Evolutionary conservation across 2,113 vertebrate species (phyloP).

Genomic region (Glaucidium brasilianum): DNA sequence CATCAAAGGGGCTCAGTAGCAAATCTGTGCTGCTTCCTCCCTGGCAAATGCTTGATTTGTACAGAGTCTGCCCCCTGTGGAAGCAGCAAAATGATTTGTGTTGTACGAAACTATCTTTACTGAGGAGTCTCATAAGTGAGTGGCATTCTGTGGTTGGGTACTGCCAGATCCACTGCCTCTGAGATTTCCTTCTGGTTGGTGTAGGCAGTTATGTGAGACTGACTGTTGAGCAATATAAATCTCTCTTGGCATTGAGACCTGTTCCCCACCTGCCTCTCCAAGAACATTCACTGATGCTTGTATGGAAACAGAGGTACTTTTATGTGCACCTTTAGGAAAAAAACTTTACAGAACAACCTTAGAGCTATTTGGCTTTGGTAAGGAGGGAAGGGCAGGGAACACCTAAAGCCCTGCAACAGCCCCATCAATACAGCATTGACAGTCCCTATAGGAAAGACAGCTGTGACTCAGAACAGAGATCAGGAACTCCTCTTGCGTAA

Average conservation of each 20-base stretch:
- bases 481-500: neutral
- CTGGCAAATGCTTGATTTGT: slow-evolving; percentile 3
- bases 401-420: neutral
- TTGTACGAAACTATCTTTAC: neutral
- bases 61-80: neutral
- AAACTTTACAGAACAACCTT: neutral
- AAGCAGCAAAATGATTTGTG: neutral
- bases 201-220: neutral
- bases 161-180: neutral
- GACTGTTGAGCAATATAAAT: neutral
- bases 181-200: neutral
- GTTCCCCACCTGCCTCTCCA: neutral
- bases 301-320: neutral
- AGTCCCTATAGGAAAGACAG: neutral
- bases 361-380: neutral
- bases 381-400: neutral
- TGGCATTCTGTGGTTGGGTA: neutral
- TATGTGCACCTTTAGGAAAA: neutral
- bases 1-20: slow-evolving; percentile 32
- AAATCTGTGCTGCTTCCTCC: slow-evolving; percentile 35
- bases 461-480: neutral
- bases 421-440: neutral
- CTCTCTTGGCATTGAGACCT: neutral
- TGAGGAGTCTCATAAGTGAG: neutral
- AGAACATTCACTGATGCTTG: neutral